Percentiles rank a stretch among this genome's conserved stretches.
Conservation (phyloP, 2,797 vertebrate species). For the Geotrypetes seraphini region DNA sequence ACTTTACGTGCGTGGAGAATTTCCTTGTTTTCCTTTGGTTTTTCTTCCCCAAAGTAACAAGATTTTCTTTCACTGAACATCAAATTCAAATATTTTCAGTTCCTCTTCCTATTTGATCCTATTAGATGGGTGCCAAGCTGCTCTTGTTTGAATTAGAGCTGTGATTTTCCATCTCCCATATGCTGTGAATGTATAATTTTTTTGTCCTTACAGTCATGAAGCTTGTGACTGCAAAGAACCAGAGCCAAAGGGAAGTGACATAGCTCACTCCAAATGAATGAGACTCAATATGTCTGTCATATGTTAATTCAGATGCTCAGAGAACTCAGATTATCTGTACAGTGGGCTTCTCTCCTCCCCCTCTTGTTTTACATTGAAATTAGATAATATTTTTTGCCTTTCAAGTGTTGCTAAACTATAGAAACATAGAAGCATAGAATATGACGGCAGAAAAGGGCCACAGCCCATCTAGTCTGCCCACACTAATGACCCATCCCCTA, state of each 20-base stretch:
- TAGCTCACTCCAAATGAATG: slow-evolving; percentile 21
- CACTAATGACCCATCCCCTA: no score
- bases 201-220: no score
- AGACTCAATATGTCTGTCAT: slow-evolving; percentile 22
- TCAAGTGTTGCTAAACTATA: no score
- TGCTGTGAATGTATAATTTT: slow-evolving; percentile 24
- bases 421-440: no score
- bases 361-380: no score
- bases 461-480: no score
- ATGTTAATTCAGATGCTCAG: slow-evolving; percentile 28
- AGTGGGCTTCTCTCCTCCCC: no score
- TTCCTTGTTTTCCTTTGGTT: neutral
- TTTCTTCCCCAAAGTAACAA: slow-evolving; percentile 2
- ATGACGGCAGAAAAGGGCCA: no score
- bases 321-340: slow-evolving; percentile 9
- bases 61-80: slow-evolving; percentile 17
- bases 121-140: slow-evolving; percentile 41
- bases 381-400: no score
- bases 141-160: slow-evolving; percentile 51
- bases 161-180: slow-evolving; percentile 43
- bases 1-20: neutral
- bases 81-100: slow-evolving; percentile 24
- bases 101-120: slow-evolving; percentile 28
- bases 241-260: slow-evolving; percentile 23
- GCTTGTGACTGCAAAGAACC: slow-evolving; percentile 19